phyloP scores from a whole-genome alignment of 2,797 vertebrate species.

The Jordanella pulchra region DNA sequence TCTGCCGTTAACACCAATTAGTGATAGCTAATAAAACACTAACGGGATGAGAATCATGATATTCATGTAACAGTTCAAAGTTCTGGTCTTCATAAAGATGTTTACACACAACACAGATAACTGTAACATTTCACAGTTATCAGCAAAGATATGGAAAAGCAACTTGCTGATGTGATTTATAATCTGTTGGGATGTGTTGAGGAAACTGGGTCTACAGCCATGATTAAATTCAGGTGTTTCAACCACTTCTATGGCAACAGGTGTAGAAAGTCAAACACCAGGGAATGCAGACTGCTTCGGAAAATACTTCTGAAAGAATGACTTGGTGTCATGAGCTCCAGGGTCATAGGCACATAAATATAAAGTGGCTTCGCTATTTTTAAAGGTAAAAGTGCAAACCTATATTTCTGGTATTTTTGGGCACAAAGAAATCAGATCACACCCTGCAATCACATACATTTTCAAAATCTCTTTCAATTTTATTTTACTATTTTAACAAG shows the following conservation, averaged over 20 bases:
- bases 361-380: neutral
- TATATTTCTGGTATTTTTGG: neutral
- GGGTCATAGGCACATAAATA: too few relatives aligned
- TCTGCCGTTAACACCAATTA: neutral
- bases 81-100: neutral
- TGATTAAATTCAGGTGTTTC: neutral
- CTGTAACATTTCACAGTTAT: neutral
- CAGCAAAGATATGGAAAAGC: neutral
- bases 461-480: neutral
- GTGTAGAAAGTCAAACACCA: neutral
- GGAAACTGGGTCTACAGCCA: neutral
- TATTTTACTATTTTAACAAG: too few relatives aligned
- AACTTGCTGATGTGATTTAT: neutral
- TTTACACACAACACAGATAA: neutral
- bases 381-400: neutral
- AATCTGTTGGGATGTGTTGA: neutral
- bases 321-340: too few relatives aligned
- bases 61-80: neutral
- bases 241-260: neutral
- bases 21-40: constrained; percentile 3
- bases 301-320: neutral
- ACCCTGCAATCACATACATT: neutral
- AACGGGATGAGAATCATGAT: neutral
- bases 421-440: neutral
- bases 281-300: neutral